A percentile compares a stretch with the other conserved stretches of the same genome.
Conservation (phyloP, 2,797 vertebrate species). For the Crax fasciolata region DNA sequence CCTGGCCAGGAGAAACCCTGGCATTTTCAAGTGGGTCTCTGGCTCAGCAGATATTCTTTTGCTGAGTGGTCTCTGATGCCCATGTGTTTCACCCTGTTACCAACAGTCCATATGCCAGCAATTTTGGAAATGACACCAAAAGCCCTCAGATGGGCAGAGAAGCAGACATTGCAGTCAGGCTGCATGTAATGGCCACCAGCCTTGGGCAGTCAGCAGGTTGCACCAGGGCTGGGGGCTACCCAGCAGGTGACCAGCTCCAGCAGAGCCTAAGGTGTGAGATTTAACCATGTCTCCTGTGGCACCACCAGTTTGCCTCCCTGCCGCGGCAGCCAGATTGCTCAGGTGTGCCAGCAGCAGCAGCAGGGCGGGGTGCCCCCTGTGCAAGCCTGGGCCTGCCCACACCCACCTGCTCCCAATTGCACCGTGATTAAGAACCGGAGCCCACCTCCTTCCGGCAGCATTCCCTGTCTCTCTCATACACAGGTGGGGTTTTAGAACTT, state of each 20-base stretch:
- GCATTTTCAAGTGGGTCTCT: neutral
- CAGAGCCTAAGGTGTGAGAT: rapidly evolving
- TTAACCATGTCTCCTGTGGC: neutral
- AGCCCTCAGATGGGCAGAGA: neutral
- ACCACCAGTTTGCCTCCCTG: neutral
- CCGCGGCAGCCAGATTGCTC: neutral
- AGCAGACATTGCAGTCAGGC: too few species aligned
- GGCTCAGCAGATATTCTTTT: neutral
- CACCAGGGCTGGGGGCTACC: neutral
- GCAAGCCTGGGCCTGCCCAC: neutral
- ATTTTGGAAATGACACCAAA: neutral
- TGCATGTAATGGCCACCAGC: neutral
- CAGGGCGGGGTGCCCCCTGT: neutral
- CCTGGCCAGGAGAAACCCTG: too few species aligned
- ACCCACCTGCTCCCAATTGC: neutral
- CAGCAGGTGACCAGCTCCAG: neutral
- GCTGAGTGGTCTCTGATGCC: neutral
- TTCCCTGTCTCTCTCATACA: too few species aligned
- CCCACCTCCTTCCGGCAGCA: rapidly evolving
- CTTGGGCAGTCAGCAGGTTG: neutral
- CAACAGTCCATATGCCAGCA: neutral
- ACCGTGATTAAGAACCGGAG: neutral
- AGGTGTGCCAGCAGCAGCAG: rapidly evolving
- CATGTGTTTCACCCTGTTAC: neutral
- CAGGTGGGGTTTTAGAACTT: rapidly evolving